Conservation (phyloP, 2,888 invertebrate species). For the Mesoligia furuncula region DNA sequence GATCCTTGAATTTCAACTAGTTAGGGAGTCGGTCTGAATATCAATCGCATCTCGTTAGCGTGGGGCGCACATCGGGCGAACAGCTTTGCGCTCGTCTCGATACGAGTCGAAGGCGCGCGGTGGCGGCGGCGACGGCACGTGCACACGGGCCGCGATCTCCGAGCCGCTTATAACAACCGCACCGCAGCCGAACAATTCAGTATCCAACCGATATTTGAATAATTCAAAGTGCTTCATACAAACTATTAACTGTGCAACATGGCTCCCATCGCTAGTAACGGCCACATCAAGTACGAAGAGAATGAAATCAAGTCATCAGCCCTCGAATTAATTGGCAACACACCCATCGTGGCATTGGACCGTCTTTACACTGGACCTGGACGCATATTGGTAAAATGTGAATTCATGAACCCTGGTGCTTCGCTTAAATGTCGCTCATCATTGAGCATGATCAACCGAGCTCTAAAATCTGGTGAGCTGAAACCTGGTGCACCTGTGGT, state of each 20-base stretch:
- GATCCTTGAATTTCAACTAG: conserved; percentile 57
- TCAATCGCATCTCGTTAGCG: conserved; percentile 45
- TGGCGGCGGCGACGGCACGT: conserved; percentile 21
- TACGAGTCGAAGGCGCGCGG: conserved; percentile 32
- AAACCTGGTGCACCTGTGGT: conserved; percentile 81
- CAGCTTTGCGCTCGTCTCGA: conserved; percentile 53
- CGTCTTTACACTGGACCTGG: conserved; percentile 84
- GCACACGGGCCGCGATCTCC: conserved; percentile 54
- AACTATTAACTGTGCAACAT: conserved; percentile 45
- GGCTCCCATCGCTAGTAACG: conserved; percentile 74
- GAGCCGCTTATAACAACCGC: conserved; percentile 56
- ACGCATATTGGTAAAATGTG: conserved; percentile 86
- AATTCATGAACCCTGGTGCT: conserved; percentile 87
- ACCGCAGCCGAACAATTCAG: conserved; percentile 51
- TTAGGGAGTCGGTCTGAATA: conserved; percentile 45
- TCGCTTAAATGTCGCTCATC: conserved; percentile 87
- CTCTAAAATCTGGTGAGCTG: conserved; percentile 77
- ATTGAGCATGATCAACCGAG: conserved; percentile 81
- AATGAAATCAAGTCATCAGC: conserved; percentile 86
- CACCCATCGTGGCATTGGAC: conserved; percentile 86
- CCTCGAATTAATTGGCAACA: conserved; percentile 86
- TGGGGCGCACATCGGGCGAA: conserved; percentile 43
- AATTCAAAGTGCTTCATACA: conserved; percentile 56
- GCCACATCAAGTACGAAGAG: conserved; percentile 64
- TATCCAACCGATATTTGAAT: conserved; percentile 55